A percentile compares a stretch with the other conserved stretches of the same genome.
Evolutionary conservation across 2,888 invertebrate genomes (phyloP).

Genomic region (Uloborus plumipes): DNA sequence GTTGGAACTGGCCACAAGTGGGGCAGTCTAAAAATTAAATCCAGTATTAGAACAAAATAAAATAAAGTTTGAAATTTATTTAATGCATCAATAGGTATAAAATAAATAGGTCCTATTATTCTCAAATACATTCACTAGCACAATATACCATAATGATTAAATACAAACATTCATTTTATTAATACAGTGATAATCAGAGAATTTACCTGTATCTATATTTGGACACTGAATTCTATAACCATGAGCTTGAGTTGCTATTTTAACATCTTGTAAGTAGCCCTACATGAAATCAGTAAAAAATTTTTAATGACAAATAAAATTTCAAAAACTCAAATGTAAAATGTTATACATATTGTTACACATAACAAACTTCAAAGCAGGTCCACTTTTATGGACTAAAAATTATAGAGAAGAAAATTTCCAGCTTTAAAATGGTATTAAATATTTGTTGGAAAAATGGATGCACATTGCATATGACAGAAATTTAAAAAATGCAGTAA

Average conservation of each 20-base stretch:
- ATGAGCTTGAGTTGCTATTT: constrained; percentile 83
- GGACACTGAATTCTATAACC: constrained; percentile 90
- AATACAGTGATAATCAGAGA: background rate
- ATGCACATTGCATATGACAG: too few species aligned
- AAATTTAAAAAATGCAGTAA: too few species aligned
- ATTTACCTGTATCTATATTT: constrained; percentile 79
- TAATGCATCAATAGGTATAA: background rate
- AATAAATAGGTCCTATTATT: background rate
- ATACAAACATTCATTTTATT: background rate
- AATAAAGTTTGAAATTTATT: background rate
- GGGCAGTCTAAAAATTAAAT: constrained; percentile 78
- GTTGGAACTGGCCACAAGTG: constrained; percentile 89
- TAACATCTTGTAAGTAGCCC: constrained; percentile 90
- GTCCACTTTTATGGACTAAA: too few species aligned
- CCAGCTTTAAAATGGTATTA: too few species aligned
- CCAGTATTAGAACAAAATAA: constrained; percentile 1
- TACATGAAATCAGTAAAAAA: constrained; percentile 69
- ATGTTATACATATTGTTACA: too few species aligned
- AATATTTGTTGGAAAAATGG: too few species aligned
- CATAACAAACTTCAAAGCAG: too few species aligned
- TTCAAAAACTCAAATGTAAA: too few species aligned
- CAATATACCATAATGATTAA: background rate
- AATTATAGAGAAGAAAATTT: too few species aligned
- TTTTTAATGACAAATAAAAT: background rate
- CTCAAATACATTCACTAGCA: too few species aligned